Conservation (phyloP, 2,888 invertebrate genomes). For the Steinernema scapterisci region DNA sequence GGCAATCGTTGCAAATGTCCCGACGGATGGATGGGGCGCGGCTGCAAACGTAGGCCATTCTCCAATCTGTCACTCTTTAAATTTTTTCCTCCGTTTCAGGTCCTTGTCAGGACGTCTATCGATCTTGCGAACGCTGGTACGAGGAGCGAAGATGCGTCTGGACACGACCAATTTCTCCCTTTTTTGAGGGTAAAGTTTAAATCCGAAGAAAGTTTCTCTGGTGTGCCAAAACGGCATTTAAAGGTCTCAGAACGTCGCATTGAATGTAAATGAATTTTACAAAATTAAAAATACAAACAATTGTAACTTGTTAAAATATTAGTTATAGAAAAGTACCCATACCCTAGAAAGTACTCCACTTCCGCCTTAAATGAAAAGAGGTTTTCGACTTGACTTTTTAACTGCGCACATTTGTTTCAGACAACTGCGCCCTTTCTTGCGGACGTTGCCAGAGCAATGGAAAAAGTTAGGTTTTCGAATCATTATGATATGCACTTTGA, state of each 20-base stretch:
- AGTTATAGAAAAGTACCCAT: too few species aligned
- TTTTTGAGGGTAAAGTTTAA: slow-evolving; percentile 46
- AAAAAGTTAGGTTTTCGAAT: slow-evolving; percentile 38
- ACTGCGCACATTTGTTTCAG: slow-evolving; percentile 27
- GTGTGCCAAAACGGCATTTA: too few species aligned
- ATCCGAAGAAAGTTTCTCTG: too few species aligned
- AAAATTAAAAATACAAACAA: too few species aligned
- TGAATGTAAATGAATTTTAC: too few species aligned
- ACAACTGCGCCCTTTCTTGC: slow-evolving; percentile 64
- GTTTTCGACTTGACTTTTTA: too few species aligned
- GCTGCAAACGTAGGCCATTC: slow-evolving; percentile 50
- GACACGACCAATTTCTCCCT: slow-evolving; percentile 57
- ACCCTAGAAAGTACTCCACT: too few species aligned
- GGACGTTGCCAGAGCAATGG: slow-evolving; percentile 52
- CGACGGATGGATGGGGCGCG: slow-evolving; percentile 57
- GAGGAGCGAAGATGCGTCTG: slow-evolving; percentile 61
- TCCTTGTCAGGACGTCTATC: slow-evolving; percentile 65
- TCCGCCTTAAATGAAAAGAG: too few species aligned
- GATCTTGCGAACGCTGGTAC: slow-evolving; percentile 60
- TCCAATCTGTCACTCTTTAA: background rate
- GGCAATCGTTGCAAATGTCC: slow-evolving; percentile 58
- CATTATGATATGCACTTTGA: background rate
- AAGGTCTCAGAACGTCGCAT: too few species aligned
- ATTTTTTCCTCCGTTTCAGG: slow-evolving; percentile 46
- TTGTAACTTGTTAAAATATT: too few species aligned